Conservation (phyloP, 2,888 invertebrate genomes). For the Leucophora obtusa region DNA sequence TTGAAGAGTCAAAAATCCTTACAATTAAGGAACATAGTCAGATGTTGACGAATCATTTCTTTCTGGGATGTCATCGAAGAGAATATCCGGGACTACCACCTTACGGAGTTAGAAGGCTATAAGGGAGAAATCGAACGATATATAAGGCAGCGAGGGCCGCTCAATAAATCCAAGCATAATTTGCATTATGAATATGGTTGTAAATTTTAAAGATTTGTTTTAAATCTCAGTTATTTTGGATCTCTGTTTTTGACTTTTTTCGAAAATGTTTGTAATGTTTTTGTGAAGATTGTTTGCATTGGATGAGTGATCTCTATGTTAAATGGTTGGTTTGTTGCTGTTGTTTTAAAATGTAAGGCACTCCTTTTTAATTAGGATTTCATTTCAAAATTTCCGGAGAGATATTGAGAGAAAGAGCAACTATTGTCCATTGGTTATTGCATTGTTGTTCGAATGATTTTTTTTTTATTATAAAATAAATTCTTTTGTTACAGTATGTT, state of each 20-base stretch:
- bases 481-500: slow-evolving; percentile 50
- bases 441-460: slow-evolving; percentile 28
- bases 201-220: no score
- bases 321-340: slow-evolving; percentile 43
- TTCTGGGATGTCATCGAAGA: no score
- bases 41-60: no score
- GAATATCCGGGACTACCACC: no score
- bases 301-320: slow-evolving; percentile 8
- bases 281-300: not conserved
- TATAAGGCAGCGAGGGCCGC: no score
- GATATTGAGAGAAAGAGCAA: slow-evolving; percentile 57
- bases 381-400: slow-evolving; percentile 48
- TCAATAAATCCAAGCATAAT: no score
- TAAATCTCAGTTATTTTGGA: no score
- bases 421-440: slow-evolving; percentile 63
- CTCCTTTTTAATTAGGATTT: slow-evolving; percentile 60
- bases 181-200: no score
- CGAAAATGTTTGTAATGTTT: not conserved
- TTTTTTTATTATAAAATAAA: slow-evolving; percentile 49
- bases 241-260: not conserved
- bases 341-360: slow-evolving; percentile 60
- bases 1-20: no score
- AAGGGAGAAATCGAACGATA: no score
- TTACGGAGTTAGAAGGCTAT: no score
- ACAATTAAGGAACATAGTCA: no score